Evolutionary conservation across 2,888 invertebrate genomes (phyloP), one percentile per base, ranked within the genome.

Genomic region (Lepas anatifera): DNA sequence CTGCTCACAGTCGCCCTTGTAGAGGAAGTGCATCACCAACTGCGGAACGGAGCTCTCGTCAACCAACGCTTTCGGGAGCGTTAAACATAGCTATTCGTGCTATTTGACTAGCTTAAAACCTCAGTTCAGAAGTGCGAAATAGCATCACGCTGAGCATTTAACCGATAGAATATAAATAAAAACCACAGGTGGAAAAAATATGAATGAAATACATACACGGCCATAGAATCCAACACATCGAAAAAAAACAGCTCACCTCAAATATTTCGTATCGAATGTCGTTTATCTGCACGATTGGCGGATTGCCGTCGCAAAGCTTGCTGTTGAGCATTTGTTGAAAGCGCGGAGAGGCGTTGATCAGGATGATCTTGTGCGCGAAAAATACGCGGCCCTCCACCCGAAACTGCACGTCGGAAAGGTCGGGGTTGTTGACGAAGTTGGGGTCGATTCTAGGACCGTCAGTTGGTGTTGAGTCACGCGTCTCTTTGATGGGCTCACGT

Each of bases 231-330:
- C n/a, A n/a, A n/a, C 48, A 50, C 22, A n/a, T 7, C 10, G n/a
- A 50, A n/a, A n/a, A 22, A 50, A 50, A n/a, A n/a, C n/a, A n/a
- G n/a, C 18, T 76, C 78, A 91, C 92, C 86, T 95, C 91, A 80
- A 95, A 95, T 77, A 93, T 94, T 77, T 92, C 90, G 79, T 94
- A 95, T 78, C 92, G 84, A 73, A 95, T 93, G 78, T 95, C 94
- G 76, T 93, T 92, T 75, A 95, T 93, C 80, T 93, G 92, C 70
- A 94, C 90, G 50, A 92, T 89, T 0, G 93, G 92, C 43, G 92
- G 84, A 76, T 84, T 87, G 66, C 87, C 87, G 74, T 89, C 88
- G 75, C 87, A 87, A 72, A 87, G 79, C 76, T 87, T 88, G 10
- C 88, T 87, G 76, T 87, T 87, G 58, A 94, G 82, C 92, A 94